phyloP scores from a whole-genome alignment of 2,888 invertebrate species.

The Criorhina ranunculi region DNA sequence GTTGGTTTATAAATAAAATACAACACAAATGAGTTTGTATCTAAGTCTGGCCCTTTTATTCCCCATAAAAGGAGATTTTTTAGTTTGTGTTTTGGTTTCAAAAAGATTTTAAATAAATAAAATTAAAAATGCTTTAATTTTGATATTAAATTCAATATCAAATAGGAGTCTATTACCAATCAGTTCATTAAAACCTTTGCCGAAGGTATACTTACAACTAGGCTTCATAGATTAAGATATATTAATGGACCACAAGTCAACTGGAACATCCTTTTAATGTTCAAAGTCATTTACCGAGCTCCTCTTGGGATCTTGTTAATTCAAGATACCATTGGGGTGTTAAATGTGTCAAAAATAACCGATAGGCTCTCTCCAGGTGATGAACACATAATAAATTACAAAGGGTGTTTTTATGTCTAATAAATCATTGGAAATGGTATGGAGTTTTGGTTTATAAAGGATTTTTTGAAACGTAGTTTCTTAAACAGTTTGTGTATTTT shows the following conservation, averaged over 20 bases:
- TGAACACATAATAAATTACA: constrained; percentile 14
- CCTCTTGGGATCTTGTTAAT: neutral
- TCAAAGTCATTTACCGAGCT: neutral
- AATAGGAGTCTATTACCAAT: neutral
- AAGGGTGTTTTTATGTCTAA: neutral
- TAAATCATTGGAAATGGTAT: constrained; percentile 18
- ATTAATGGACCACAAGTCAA: neutral
- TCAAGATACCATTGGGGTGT: constrained; percentile 6
- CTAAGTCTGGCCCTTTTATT: constrained; percentile 7
- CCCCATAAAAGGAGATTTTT: neutral
- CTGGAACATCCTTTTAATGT: neutral
- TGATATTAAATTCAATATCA: neutral
- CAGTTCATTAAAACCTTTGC: neutral
- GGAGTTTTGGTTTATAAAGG: neutral
- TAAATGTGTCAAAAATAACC: constrained; percentile 24
- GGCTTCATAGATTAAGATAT: no score
- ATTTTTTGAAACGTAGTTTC: neutral
- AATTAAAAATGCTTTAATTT: neutral
- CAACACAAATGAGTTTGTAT: neutral
- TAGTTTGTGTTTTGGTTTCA: neutral
- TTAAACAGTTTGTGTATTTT: neutral
- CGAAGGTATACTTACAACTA: no score
- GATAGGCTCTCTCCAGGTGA: constrained; percentile 15
- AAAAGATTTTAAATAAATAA: neutral
- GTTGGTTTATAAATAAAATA: constrained; percentile 23